phyloP scores from a whole-genome alignment of 2,113 vertebrate genomes.

The Nesogale talazaci region DNA sequence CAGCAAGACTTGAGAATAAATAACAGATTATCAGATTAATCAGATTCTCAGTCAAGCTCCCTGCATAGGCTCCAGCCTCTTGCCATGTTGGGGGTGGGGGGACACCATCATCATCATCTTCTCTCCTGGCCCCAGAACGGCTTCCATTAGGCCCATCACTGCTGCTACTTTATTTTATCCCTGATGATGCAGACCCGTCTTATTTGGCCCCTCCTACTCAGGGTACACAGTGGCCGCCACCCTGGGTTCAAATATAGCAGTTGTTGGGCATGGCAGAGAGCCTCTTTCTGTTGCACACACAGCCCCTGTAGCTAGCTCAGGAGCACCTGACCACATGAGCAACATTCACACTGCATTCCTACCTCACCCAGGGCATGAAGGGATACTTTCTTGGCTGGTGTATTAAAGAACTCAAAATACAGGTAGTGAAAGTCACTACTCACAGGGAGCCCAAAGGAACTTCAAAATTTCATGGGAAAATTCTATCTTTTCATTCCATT shows the following conservation, averaged over 20 bases:
- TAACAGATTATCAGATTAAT: neutral
- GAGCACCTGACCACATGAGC: too few species aligned
- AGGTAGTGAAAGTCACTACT: neutral
- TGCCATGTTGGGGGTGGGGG: neutral
- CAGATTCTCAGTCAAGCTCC: neutral
- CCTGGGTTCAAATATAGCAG: too few species aligned
- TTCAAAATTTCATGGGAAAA: too few species aligned
- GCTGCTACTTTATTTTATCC: constrained; percentile 7
- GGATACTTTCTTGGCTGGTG: neutral
- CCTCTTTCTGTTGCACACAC: too few species aligned
- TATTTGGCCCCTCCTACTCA: neutral
- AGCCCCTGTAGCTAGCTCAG: too few species aligned
- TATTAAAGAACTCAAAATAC: neutral
- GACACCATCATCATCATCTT: neutral
- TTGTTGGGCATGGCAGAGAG: too few species aligned
- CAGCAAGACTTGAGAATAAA: neutral
- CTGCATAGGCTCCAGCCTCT: neutral
- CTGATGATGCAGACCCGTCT: neutral
- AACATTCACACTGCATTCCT: neutral
- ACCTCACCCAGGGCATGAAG: neutral
- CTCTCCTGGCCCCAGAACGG: neutral
- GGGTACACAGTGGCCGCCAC: too few species aligned
- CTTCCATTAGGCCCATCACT: neutral
- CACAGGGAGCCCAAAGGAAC: neutral
- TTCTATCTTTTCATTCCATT: too few species aligned